Base-by-base conservation (phyloP, 1,140 invertebrate genomes). In the Drosophila bipectinata region DNA sequence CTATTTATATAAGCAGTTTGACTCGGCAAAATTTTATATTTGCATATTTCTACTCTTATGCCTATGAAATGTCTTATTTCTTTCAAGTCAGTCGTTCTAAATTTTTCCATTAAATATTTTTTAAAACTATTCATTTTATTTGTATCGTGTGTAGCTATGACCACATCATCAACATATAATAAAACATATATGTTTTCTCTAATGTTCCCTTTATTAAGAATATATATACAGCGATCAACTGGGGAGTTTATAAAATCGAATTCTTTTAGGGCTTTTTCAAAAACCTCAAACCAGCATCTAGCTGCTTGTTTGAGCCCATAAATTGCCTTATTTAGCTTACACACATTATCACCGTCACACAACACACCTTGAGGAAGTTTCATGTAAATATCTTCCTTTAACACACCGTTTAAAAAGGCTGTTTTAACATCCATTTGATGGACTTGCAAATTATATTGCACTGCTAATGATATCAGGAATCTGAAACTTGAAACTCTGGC, bases 281-380 rank as follows among this genome's bases (percentile, higher is more conserved):
- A 26, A 26, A 26, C 26, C 26, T 26, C 6, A 67, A 77, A 81
- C 84, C 84, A 88, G 44, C 78, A 79, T 59, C 79, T 67, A 48
- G 91, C 84, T 18, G 91, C 69, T 63, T 93, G 92, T 82, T 92
- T 92, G 14, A 93, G 72, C 0, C 91, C 92, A 73, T 93, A 93
- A 14, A 92, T 56, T 34, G 85, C 73, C 68, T 91, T 92, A 39
- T 92, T 91, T 37, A 93, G 72, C 74, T 66, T 90, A 52, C 81
- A 91, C 28, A 91, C 62, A 44, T 77, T 18, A 37, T 79, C 64
- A 56, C 15, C 24, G n/a, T 79, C 39, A 30, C 58, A 51, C 21
- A 54, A 39, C n/a, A 89, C 58, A n/a, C 90, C 91, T 72, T 92
- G 77, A 49, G 92, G 92, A 53, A 87, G 53, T 64, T 75, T 59